Conservation (phyloP, 2,888 invertebrate species). For the Hesperia comma region DNA sequence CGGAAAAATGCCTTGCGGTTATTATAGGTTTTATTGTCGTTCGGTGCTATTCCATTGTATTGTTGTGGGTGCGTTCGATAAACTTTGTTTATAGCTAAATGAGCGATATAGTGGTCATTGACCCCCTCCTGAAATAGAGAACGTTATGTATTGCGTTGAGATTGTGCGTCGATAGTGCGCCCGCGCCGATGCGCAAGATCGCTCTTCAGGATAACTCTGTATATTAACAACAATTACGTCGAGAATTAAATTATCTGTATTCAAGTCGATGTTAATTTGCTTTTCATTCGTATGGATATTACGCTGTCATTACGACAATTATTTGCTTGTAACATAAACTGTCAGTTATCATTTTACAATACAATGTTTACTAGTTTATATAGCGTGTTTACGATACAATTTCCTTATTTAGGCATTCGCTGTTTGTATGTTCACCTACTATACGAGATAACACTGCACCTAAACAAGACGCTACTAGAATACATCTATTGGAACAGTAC, state of each 20-base stretch:
- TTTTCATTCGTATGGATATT: constrained; percentile 31
- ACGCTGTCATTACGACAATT: constrained; percentile 32
- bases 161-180: constrained; percentile 62
- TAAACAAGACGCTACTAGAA: constrained; percentile 3
- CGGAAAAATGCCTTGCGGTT: constrained; percentile 54
- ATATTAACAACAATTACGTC: constrained; percentile 48
- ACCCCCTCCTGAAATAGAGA: constrained; percentile 68
- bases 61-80: constrained; percentile 72
- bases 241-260: constrained; percentile 44
- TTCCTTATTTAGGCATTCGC: constrained; percentile 25
- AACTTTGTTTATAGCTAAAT: constrained; percentile 81
- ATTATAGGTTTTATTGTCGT: constrained; percentile 67
- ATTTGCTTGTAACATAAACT: constrained; percentile 23
- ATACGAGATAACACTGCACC: constrained; percentile 1
- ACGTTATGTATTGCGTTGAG: constrained; percentile 61
- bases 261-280: constrained; percentile 25
- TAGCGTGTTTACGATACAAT: constrained; percentile 15
- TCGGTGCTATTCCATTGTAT: constrained; percentile 64
- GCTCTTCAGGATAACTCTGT: constrained; percentile 53
- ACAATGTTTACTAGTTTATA: constrained; percentile 15
- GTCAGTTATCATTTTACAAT: constrained; percentile 14
- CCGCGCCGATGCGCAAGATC: constrained; percentile 60
- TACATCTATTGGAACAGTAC: constrained; percentile 6
- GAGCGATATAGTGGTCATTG: constrained; percentile 74
- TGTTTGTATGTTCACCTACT: constrained; percentile 1